phyloP scores from a whole-genome alignment of 1,140 invertebrate species.

The Drosophila malerkotliana region DNA sequence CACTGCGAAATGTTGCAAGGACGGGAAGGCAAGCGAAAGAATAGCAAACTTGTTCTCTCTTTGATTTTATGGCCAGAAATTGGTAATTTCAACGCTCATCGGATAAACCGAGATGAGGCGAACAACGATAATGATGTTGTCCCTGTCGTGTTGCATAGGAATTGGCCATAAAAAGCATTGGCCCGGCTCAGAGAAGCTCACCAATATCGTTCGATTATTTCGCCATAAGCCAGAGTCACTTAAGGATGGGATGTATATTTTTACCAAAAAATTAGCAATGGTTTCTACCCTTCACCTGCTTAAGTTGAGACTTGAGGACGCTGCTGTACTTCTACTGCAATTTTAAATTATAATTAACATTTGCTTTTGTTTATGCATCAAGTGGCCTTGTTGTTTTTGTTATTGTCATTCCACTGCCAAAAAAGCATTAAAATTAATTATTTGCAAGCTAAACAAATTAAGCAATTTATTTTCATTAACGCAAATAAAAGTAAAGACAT shows the following conservation, averaged over 20 bases:
- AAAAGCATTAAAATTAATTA: constrained; percentile 34
- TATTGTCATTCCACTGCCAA: constrained; percentile 15
- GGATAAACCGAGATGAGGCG: constrained; percentile 32
- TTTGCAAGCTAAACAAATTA: constrained; percentile 65
- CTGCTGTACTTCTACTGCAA: constrained; percentile 18
- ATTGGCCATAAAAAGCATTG: constrained; percentile 78
- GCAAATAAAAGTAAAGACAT: constrained; percentile 52
- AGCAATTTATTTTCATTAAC: constrained; percentile 79
- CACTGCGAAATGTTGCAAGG: constrained; percentile 32
- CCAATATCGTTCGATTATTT: constrained; percentile 73
- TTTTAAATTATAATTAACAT: constrained; percentile 39
- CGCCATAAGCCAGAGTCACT: constrained; percentile 62
- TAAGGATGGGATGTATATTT: constrained; percentile 19
- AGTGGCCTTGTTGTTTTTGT: constrained; percentile 36
- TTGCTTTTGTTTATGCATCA: constrained; percentile 49
- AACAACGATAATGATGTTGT: constrained; percentile 36
- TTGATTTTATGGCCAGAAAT: constrained; percentile 78
- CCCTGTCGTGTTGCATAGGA: constrained; percentile 65
- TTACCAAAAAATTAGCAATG: constrained; percentile 1
- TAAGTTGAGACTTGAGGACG: constrained; percentile 14
- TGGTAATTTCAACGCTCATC: constrained; percentile 75
- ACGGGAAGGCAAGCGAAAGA: constrained; percentile 1
- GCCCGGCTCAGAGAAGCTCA: constrained; percentile 70
- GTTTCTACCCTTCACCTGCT: constrained; percentile 14
- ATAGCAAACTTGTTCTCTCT: constrained; percentile 74